Base-by-base conservation (phyloP, 2,797 vertebrate genomes). In the Myotis daubentonii region DNA sequence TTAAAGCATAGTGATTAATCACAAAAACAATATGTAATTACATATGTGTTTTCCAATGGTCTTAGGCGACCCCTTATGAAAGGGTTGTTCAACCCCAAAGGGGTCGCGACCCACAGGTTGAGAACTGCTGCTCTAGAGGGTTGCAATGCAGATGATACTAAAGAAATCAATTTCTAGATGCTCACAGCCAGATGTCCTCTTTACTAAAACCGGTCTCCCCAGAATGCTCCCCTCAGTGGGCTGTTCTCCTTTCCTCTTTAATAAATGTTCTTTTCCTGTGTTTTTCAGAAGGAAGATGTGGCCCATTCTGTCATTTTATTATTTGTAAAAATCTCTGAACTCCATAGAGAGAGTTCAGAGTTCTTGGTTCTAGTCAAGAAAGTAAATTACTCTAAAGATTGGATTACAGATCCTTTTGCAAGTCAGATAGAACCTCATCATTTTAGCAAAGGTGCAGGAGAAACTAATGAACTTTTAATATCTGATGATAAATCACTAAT, bases 391-490 rank as follows among this genome's bases (percentile, higher is more conserved):
- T 30, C 5, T 70, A 65, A 82, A 38, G 71, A 83, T 5, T 55
- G 25, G 51, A 57, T 68, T 41, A 91, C 20, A 93, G 38, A 55
- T 83, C 62, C 15, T 65, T 71, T 71, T 62, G 65, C 51, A 93
- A 72, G 82, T 91, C 71, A 30, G 38, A 44, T 44, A 22, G 33
- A 60, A 51, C 71, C 44, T 33, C 20, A 38, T 47, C 25, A 28
- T 71, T 93, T 87, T 49, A 93, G 33, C 53, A 71, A 65, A 72
- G 60, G 20, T 83, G n/a, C 76, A 82, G 20, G 30, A 91, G 53
- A 72, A 78, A 78, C 53, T 81, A 65, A 76, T 13, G 33, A 87
- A 41, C 25, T 28, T 68, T 66, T 76, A 86, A 33, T 55, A 78
- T 71, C 70, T 65, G 22, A 17, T 70, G 65, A 80, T 71, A 65